Percentiles rank a stretch among this genome's conserved stretches.
Evolutionary conservation across 2,888 invertebrate genomes (phyloP).

Genomic region (Anticlea derivata): DNA sequence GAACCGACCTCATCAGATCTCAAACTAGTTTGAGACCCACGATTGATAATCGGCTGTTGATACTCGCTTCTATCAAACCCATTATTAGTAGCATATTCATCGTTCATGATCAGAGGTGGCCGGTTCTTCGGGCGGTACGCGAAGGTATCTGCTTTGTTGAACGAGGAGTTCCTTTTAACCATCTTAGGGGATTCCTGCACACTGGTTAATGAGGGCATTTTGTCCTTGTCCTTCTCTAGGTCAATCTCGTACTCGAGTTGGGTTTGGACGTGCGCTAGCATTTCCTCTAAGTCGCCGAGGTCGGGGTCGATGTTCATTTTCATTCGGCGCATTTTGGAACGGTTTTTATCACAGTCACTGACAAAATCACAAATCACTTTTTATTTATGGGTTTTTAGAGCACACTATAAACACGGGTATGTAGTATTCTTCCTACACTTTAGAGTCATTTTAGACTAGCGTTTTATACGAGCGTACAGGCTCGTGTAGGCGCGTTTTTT

Average conservation of each 20-base stretch:
- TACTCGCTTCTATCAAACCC: constrained; percentile 55
- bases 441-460: too few relatives aligned
- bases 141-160: constrained; percentile 57
- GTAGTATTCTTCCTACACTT: background rate
- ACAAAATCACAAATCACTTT: constrained; percentile 13
- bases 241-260: constrained; percentile 78
- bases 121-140: constrained; percentile 55
- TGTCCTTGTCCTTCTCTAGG: constrained; percentile 61
- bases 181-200: constrained; percentile 71
- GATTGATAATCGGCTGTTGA: constrained; percentile 52
- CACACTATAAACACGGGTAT: background rate
- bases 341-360: constrained; percentile 16
- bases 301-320: constrained; percentile 73
- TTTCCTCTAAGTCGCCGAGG: constrained; percentile 75
- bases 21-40: constrained; percentile 63
- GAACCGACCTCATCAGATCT: constrained; percentile 67
- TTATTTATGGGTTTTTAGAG: constrained; percentile 24
- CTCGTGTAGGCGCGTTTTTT: too few relatives aligned
- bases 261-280: constrained; percentile 76
- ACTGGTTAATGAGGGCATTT: constrained; percentile 63
- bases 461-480: too few relatives aligned
- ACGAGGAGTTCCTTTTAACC: constrained; percentile 59
- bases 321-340: constrained; percentile 59
- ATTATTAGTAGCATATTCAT: constrained; percentile 49
- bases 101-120: constrained; percentile 48